Conservation (phyloP, 2,888 invertebrate genomes). For the Palloptera scutellata region DNA sequence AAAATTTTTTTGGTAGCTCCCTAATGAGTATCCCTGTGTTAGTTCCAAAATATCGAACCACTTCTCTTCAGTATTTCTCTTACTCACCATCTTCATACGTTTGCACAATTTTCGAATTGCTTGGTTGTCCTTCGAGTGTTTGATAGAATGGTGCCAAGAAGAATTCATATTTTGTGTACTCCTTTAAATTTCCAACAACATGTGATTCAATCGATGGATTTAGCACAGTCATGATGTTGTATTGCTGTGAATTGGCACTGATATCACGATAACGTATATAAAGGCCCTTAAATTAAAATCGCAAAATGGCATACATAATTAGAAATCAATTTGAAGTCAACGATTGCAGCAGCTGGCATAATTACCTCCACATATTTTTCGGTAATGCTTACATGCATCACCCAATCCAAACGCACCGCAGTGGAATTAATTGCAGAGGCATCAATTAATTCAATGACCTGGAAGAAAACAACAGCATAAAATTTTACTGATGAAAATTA, state of each 20-base stretch:
- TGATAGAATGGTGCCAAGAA: constrained; percentile 87
- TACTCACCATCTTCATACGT: constrained; percentile 83
- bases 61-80: neutral
- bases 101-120: constrained; percentile 84
- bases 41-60: no score
- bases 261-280: constrained; percentile 74
- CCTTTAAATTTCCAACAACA: constrained; percentile 75
- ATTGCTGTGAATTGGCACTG: constrained; percentile 70
- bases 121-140: constrained; percentile 90
- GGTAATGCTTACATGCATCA: constrained; percentile 61
- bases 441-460: constrained; percentile 76
- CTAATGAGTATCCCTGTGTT: no score
- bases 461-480: constrained; percentile 44
- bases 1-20: no score
- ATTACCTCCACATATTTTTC: constrained; percentile 64
- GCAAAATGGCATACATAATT: constrained; percentile 9
- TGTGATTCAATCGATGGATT: constrained; percentile 71
- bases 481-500: neutral
- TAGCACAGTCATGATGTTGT: constrained; percentile 73
- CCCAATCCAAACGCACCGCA: constrained; percentile 68
- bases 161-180: constrained; percentile 86
- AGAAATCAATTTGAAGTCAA: constrained; percentile 9
- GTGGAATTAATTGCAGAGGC: constrained; percentile 68
- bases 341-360: constrained; percentile 7
- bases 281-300: constrained; percentile 66